Conservation (phyloP, 2,113 vertebrate genomes). For the Noctilio leporinus region DNA sequence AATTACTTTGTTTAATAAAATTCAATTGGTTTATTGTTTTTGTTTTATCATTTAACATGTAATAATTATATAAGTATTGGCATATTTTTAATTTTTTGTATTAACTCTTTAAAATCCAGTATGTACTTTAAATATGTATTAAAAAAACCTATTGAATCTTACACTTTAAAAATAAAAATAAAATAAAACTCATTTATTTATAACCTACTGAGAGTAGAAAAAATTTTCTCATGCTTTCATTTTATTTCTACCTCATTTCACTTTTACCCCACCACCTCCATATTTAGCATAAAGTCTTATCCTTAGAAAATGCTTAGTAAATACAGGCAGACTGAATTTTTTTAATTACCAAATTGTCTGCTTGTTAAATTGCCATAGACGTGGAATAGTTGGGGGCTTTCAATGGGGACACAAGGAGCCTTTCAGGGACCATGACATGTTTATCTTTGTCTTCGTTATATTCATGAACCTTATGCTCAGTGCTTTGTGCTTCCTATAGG, state of each 20-base stretch:
- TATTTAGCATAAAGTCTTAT: neutral
- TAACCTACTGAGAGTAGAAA: neutral
- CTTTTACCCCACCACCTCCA: neutral
- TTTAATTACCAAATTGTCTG: neutral
- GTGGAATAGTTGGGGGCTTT: neutral
- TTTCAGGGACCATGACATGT: neutral
- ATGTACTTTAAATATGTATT: too few species aligned
- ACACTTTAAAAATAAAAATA: too few species aligned
- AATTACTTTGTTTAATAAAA: constrained; percentile 5
- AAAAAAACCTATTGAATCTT: too few species aligned
- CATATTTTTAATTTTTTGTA: too few species aligned
- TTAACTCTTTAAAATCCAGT: too few species aligned
- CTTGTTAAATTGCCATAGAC: neutral
- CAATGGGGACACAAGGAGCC: neutral
- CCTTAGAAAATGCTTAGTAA: neutral
- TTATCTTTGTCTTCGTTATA: neutral
- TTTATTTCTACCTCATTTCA: neutral
- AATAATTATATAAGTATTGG: too few species aligned
- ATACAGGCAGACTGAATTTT: neutral
- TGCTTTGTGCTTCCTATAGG: neutral
- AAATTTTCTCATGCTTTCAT: neutral
- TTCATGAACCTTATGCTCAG: neutral
- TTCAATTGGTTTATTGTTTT: too few species aligned
- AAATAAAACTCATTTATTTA: too few species aligned
- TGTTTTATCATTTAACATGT: too few species aligned